A percentile compares a stretch with the other conserved stretches of the same genome.
These are phyloP conservation scores for Coptotermes formosanus DNA, from an alignment of 1,140 invertebrate species.

Conservation along the genomic window DNA sequence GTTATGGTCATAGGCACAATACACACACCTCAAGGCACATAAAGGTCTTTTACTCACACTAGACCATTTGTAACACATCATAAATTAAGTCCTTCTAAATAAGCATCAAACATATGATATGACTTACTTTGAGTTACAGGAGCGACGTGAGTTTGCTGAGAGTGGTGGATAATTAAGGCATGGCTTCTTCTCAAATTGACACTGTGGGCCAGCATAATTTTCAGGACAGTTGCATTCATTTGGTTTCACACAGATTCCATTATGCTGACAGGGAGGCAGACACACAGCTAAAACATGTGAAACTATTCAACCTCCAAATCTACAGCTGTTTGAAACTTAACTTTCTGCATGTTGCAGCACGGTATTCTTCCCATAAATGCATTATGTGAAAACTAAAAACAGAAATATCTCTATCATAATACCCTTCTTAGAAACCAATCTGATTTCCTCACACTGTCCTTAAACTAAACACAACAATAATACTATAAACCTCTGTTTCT, in stretches of 20 bases:
- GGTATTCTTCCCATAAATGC: too few relatives aligned
- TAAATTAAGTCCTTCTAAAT: not conserved
- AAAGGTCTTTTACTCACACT: not conserved
- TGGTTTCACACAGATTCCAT: constrained; percentile 70
- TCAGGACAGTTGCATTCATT: constrained; percentile 69
- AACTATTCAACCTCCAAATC: too few relatives aligned
- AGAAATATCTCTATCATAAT: too few relatives aligned
- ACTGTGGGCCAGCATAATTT: constrained; percentile 69
- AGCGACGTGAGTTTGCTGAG: constrained; percentile 61
- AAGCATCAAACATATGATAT: not conserved
- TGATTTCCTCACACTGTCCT: too few relatives aligned
- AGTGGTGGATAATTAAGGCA: constrained; percentile 64
- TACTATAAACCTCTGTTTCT: too few relatives aligned
- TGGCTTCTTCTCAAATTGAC: constrained; percentile 69
- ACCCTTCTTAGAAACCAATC: too few relatives aligned
- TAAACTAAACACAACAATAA: too few relatives aligned
- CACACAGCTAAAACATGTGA: constrained; percentile 62
- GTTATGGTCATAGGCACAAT: too few relatives aligned
- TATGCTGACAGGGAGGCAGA: constrained; percentile 70
- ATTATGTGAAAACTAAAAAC: too few relatives aligned
- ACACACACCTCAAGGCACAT: not conserved
- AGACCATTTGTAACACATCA: not conserved
- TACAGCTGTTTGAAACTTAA: too few relatives aligned
- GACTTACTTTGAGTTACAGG: constrained; percentile 65
- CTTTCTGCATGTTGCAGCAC: too few relatives aligned